Conservation (phyloP, 1,140 invertebrate species). For the Habropoda laboriosa region DNA sequence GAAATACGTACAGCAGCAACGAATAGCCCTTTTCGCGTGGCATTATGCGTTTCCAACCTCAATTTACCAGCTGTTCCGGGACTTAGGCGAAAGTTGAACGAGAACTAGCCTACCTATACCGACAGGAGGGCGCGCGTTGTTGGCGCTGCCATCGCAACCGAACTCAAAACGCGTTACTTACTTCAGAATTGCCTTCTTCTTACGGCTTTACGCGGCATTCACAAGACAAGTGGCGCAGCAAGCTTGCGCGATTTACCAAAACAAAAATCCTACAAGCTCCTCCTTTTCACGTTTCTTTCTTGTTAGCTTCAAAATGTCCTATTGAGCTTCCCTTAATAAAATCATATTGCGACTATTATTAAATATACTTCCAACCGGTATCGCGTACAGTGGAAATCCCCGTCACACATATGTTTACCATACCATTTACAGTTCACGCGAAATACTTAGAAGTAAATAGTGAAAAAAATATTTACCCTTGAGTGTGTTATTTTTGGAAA, state of each 20-base stretch:
- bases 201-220: not conserved
- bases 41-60: conserved; percentile 17
- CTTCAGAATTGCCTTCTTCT: conserved; percentile 12
- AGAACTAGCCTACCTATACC: not conserved
- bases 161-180: conserved; percentile 33
- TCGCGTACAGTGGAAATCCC: not conserved
- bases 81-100: conserved; percentile 30
- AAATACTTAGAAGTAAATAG: not conserved
- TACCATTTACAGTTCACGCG: not conserved
- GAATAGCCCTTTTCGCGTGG: conserved; percentile 12
- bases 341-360: too few species aligned
- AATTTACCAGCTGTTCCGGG: conserved; percentile 18
- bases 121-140: not conserved
- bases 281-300: not conserved
- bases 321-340: too few species aligned
- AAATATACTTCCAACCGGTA: not conserved
- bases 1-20: conserved; percentile 10
- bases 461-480: not conserved
- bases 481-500: not conserved
- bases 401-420: too few species aligned
- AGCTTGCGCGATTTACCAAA: conserved; percentile 10
- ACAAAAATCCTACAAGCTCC: not conserved
- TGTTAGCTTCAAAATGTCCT: too few species aligned
- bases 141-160: not conserved
- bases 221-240: too few species aligned